Evolutionary conservation across 1,140 invertebrate genomes (phyloP).

Genomic region (Drosophila bifasciata): DNA sequence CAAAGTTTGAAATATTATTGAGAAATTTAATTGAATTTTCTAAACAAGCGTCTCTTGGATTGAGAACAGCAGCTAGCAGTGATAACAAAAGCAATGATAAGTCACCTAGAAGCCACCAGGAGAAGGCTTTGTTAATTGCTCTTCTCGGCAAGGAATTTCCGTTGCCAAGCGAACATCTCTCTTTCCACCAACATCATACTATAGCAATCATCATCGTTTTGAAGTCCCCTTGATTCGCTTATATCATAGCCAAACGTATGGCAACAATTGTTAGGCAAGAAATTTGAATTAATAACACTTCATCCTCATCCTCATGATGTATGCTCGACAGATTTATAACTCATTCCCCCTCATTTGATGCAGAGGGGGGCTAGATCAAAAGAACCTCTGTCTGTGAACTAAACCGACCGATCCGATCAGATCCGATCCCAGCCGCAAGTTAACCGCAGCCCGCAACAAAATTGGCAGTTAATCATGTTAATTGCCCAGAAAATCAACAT

Average conservation of each 20-base stretch:
- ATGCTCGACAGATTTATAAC: conserved; percentile 54
- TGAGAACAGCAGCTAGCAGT: no score
- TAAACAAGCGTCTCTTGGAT: no score
- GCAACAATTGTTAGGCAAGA: conserved; percentile 63
- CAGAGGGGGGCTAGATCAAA: conserved; percentile 68
- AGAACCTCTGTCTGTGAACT: conserved; percentile 2
- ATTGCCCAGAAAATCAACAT: conserved; percentile 81
- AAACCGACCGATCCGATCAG: neutral
- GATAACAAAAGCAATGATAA: no score
- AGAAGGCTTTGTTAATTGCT: no score
- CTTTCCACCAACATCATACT: neutral
- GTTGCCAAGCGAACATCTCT: conserved; percentile 30
- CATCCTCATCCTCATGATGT: conserved; percentile 63
- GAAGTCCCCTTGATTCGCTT: conserved; percentile 33
- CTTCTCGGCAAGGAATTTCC: conserved; percentile 56
- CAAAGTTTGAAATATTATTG: no score
- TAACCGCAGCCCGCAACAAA: conserved; percentile 63
- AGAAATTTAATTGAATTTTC: no score
- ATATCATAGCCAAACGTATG: conserved; percentile 53
- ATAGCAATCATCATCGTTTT: conserved; percentile 15
- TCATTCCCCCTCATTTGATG: conserved; percentile 35
- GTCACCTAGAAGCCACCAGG: no score
- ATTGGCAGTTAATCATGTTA: conserved; percentile 78
- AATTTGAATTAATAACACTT: conserved; percentile 73
- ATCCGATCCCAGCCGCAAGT: conserved; percentile 5